phyloP scores from a whole-genome alignment of 2,888 invertebrate species.

The Actias luna region DNA sequence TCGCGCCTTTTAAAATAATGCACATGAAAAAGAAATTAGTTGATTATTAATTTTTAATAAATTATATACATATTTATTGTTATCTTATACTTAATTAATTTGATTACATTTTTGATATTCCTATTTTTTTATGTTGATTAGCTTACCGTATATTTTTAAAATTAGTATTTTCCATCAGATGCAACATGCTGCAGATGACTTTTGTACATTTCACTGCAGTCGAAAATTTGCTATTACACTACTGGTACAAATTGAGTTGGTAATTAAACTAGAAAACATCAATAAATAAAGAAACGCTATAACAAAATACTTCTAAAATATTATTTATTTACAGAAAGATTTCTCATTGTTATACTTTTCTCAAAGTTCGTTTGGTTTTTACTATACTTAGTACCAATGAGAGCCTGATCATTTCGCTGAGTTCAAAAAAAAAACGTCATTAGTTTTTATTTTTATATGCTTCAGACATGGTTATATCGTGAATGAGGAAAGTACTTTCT shows the following conservation, averaged over 20 bases:
- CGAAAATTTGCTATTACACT: too few relatives aligned
- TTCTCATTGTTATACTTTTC: background rate
- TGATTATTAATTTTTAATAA: too few relatives aligned
- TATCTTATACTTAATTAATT: background rate
- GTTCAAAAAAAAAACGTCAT: background rate
- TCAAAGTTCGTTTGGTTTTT: background rate
- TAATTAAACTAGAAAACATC: too few relatives aligned
- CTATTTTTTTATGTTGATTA: too few relatives aligned
- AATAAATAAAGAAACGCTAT: too few relatives aligned
- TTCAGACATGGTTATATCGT: background rate
- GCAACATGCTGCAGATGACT: too few relatives aligned
- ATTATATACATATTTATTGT: background rate
- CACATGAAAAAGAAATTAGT: background rate
- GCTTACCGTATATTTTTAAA: too few relatives aligned
- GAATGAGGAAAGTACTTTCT: background rate
- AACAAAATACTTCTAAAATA: too few relatives aligned
- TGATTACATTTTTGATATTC: background rate
- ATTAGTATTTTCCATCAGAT: too few relatives aligned
- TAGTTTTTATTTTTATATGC: slow-evolving; percentile 1
- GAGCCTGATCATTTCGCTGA: background rate
- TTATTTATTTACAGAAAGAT: background rate
- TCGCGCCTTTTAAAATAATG: background rate
- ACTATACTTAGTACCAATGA: background rate
- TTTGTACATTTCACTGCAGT: too few relatives aligned
- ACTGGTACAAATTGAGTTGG: too few relatives aligned